Conservation (phyloP, 2,113 vertebrate species). For the Scartelaos histophorus region DNA sequence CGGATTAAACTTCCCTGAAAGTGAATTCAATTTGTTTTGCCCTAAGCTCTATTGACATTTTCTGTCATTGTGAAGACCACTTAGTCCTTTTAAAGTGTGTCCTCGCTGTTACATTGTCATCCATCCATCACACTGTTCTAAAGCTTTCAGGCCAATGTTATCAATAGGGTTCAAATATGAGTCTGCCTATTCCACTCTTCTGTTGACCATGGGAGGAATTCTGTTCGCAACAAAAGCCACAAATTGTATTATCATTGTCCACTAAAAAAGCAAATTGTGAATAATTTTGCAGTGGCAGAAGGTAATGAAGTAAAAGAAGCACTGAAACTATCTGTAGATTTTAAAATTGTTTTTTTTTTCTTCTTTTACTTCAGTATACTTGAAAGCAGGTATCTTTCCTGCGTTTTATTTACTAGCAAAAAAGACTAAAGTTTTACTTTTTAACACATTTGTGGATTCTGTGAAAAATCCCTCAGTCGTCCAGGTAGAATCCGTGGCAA, state of each 20-base stretch:
- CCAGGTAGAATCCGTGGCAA: no score
- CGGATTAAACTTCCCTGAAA: constrained; percentile 12
- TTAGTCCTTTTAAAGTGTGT: constrained; percentile 4
- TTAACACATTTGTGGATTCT: no score
- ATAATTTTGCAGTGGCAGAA: neutral
- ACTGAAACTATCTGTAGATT: no score
- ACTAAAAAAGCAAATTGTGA: neutral
- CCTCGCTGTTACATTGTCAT: neutral
- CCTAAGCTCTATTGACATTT: constrained; percentile 13
- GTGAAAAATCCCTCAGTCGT: no score
- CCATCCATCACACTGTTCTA: neutral
- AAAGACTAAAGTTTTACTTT: no score
- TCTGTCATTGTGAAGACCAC: neutral
- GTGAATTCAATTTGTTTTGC: constrained; percentile 2
- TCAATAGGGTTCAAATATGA: constrained; percentile 1
- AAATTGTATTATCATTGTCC: neutral
- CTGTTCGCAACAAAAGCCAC: neutral
- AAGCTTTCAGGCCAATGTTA: constrained; percentile 7
- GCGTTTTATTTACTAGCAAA: no score
- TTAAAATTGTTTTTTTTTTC: no score
- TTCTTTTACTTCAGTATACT: no score
- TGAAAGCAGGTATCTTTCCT: no score
- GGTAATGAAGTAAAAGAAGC: no score
- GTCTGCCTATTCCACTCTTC: neutral
- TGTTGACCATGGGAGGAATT: constrained; percentile 11